Evolutionary conservation across 2,888 invertebrate species (phyloP).

Genomic region (Caenorhabditis plicata): DNA sequence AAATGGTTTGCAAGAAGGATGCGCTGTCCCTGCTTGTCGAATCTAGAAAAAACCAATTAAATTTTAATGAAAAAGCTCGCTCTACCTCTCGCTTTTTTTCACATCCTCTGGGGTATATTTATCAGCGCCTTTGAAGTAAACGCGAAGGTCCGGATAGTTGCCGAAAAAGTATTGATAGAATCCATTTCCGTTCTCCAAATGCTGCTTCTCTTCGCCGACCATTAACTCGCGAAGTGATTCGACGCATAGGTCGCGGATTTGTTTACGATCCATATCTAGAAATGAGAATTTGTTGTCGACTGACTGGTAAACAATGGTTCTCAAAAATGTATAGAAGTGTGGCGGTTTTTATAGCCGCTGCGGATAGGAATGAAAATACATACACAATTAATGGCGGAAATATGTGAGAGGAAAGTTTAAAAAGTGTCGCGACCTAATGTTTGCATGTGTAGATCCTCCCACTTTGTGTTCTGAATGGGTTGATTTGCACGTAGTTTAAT

Average conservation of each 20-base stretch:
- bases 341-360: too few relatives aligned
- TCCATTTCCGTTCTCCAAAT: conserved; percentile 49
- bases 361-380: too few relatives aligned
- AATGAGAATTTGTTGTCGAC: too few relatives aligned
- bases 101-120: conserved; percentile 53
- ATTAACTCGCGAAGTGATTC: conserved; percentile 38
- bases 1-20: conserved; percentile 57
- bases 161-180: conserved; percentile 61
- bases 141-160: conserved; percentile 53
- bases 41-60: conserved; percentile 25
- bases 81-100: conserved; percentile 47
- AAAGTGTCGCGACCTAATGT: too few relatives aligned
- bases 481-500: too few relatives aligned
- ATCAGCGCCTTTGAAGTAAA: conserved; percentile 57
- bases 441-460: too few relatives aligned
- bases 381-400: too few relatives aligned
- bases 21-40: conserved; percentile 63
- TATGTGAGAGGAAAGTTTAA: too few relatives aligned
- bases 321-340: too few relatives aligned
- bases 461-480: too few relatives aligned
- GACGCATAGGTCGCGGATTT: conserved; percentile 35
- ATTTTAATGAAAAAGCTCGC: neutral
- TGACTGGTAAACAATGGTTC: too few relatives aligned
- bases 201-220: conserved; percentile 42
- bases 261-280: too few relatives aligned